Base-by-base conservation (phyloP, 2,888 invertebrate genomes). In the Hydroisotoma schaefferi region DNA sequence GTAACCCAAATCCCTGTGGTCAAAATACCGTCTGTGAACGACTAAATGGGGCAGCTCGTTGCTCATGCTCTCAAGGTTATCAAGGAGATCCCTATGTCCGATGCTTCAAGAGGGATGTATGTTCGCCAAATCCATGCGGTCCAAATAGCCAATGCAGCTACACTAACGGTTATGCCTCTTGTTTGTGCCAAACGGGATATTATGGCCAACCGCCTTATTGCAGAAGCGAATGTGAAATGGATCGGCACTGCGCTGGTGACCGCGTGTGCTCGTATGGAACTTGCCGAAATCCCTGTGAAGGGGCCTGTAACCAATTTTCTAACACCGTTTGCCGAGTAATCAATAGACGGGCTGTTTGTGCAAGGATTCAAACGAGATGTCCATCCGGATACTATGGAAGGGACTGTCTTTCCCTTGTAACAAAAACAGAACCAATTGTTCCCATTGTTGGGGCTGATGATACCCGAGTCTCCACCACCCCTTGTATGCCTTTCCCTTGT, bases 331-430 rank as follows among this genome's bases (percentile, higher is more conserved):
- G 75, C 54, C 66, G 69, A 26, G 73, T 74, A 3, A 61, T 72
- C 20, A 73, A 74, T 57, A 71, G 75, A 57, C 65, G 69, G 43
- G 73, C 75, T 5, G 70, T 74, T n/a, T 77, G 77, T 54, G 66
- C 70, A 22, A 55, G 60, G 5, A 57, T 57, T n/a, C 59, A 64
- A 37, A 51, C 51, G 3, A 23, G 60, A 1, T 77, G 76, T 65
- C 73, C 73, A 6, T 68, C 73, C 15, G 74, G 75, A 8, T 74
- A 74, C 58, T 69, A 70, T 51, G 76, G 77, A 18, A 73, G 75
- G 28, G 64, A 57, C 28, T 67, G 67, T 29, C 54, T 51, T 5
- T 49, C 20, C 4, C 46, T 63, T 64, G 75, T 75, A 22, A 65
- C 62, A 26, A 43, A 40, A 28, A 54, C 61, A 23, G 40, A 55